Evolutionary conservation across 2,888 invertebrate genomes (phyloP), one percentile per base, ranked within the genome.

Genomic region (Acronicta psi): DNA sequence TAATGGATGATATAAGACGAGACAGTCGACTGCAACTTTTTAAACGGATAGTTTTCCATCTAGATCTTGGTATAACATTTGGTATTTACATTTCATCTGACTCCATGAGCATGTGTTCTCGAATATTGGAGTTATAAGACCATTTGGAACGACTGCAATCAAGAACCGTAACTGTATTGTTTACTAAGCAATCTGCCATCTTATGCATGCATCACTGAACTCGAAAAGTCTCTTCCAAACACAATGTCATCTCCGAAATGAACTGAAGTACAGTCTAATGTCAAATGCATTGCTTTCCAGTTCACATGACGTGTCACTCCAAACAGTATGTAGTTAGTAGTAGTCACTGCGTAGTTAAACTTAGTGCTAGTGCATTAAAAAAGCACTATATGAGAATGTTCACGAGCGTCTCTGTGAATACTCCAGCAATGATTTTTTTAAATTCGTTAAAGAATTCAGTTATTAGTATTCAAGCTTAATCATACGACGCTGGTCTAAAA

Each of bases 1-100:
- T 80, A 79, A 44, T 50, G 46, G 59, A 66, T 53, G 50, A 68
- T 71, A 66, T 31, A 45, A 70, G 38, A 64, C 50, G 34, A 45
- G 38, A 64, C 18, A 46, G 20, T 18, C 5, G 29, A 45, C 37
- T 38, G n/a, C 29, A 38, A 55, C 36, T 51, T 46, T 56, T 10
- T 13, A 18, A 10, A 13, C 9, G n/a, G 11, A 42, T 47, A 38
- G 14, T 53, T 47, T 62, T 69, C 53, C 43, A 37, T 62, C 18
- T 34, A 45, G 1, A 31, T 40, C 11, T 25, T n/a, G 8, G 4
- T 42, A 51, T 18, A 51, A 34, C n/a, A n/a, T n/a, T n/a, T n/a
- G n/a, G n/a, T n/a, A n/a, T n/a, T n/a, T n/a, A n/a, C n/a, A n/a
- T n/a, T n/a, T n/a, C n/a, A n/a, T n/a, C n/a, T n/a, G n/a, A n/a